Base-by-base conservation (phyloP, 2,113 vertebrate genomes). In the Charadrius vociferus region DNA sequence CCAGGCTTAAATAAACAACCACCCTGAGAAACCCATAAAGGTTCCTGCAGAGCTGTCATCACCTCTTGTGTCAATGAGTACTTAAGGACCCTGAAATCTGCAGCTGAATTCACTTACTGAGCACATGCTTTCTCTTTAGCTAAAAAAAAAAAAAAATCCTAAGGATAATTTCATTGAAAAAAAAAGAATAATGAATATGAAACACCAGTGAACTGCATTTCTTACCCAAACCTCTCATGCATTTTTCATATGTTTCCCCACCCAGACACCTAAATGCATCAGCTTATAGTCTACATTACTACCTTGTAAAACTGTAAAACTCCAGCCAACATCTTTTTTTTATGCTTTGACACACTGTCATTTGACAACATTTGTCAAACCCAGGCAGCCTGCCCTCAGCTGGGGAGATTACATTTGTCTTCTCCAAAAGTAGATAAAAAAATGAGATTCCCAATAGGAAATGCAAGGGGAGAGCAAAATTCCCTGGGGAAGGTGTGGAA, bases 1-100 rank as follows among this genome's bases (percentile, higher is more conserved):
- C 77, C 72, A 67, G 82, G 75, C 90, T 95, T 92, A 74, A 96
- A 92, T 95, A 96, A 81, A 61, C 96, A 96, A 79, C 86, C 92
- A 93, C 93, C 96, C 94, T 91, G 78, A 80, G 90, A 96, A 58
- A 84, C 32, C 53, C 56, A 96, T 84, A 68, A 91, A 95, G 34
- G 72, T 81, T 90, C 65, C 80, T 93, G 83, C 82, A 70, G 74
- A 95, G 81, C 79, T 92, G 50, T 82, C 24, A 2, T 61, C 3
- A 32, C 61, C 73, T 91, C 95, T 90, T 53, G 88, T 77, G 61
- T 94, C 86, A 95, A 80, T 68, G 95, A 73, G 84, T 81, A 81
- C 95, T 97, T 95, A 94, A 89, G 81, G 87, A 91, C 71, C 63
- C 93, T 88, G 85, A 90, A 91, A 94, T 85, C 83, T 94, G 97